Percentiles rank a stretch among this genome's conserved stretches.
These are phyloP conservation scores for Eulacestoma nigropectus DNA, from an alignment of 2,113 vertebrate genomes.

Conservation along the genomic window DNA sequence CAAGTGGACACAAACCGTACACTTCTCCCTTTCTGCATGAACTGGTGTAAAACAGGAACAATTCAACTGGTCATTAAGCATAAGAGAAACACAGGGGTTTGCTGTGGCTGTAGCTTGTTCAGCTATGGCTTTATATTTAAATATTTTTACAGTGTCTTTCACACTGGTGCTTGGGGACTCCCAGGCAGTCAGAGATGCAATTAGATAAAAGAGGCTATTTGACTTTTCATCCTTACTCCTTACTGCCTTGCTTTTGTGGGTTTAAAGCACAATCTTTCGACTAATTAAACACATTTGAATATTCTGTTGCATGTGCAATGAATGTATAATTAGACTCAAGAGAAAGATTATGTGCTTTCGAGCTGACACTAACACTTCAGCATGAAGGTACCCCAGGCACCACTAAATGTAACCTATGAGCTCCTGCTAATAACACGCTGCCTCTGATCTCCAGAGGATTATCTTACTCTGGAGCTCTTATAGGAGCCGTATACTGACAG, in stretches of 20 bases:
- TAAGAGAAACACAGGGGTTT: neutral
- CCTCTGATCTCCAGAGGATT: neutral
- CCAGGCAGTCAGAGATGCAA: neutral
- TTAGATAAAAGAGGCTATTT: neutral
- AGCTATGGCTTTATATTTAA: neutral
- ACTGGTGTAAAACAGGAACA: neutral
- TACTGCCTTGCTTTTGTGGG: neutral
- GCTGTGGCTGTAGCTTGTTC: neutral
- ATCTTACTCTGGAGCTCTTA: neutral
- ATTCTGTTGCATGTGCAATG: neutral
- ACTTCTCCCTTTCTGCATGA: neutral
- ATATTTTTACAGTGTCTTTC: neutral
- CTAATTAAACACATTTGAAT: constrained; percentile 14
- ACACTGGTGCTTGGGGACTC: neutral
- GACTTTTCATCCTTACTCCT: neutral
- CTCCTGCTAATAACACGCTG: constrained; percentile 4
- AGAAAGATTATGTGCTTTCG: neutral
- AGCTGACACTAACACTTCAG: neutral
- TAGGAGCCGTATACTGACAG: neutral
- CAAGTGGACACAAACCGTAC: fast-evolving
- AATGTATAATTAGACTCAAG: constrained; percentile 19
- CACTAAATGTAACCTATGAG: neutral
- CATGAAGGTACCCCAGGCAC: neutral
- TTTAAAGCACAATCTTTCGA: constrained; percentile 1
- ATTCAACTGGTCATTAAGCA: neutral